Conservation (phyloP, 2,113 vertebrate species). For the Oreocharis arfaki region DNA sequence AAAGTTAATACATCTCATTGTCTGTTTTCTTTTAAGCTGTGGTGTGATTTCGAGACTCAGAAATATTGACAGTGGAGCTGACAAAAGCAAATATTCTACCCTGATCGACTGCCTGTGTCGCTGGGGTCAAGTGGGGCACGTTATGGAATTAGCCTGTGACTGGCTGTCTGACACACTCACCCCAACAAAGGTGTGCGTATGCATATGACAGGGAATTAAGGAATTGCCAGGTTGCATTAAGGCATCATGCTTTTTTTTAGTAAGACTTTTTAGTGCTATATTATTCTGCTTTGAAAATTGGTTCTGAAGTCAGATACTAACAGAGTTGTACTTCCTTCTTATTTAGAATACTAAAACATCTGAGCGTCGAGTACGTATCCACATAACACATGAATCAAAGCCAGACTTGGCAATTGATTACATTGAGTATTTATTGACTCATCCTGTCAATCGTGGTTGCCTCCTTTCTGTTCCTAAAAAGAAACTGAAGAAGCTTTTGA, state of each 20-base stretch:
- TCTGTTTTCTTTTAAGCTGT: conserved; percentile 72
- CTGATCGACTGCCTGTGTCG: conserved; percentile 89
- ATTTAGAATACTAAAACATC: conserved; percentile 54
- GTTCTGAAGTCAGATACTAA: not conserved
- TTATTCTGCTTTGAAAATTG: not conserved
- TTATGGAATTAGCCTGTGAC: conserved; percentile 82
- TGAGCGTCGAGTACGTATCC: conserved; percentile 74
- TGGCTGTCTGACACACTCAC: conserved; percentile 79
- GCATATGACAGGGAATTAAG: not conserved
- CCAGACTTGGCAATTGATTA: conserved; percentile 86
- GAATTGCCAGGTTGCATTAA: not conserved
- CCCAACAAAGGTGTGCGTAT: conserved; percentile 63
- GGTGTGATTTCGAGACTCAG: conserved; percentile 84
- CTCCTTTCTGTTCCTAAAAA: conserved; percentile 73
- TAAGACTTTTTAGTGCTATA: not conserved
- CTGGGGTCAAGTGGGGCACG: conserved; percentile 83
- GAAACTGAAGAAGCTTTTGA: conserved; percentile 78
- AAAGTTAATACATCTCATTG: not conserved
- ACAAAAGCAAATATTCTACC: conserved; percentile 69
- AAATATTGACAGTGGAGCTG: conserved; percentile 69
- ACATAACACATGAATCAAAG: conserved; percentile 71
- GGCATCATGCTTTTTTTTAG: not conserved
- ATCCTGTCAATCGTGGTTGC: conserved; percentile 72
- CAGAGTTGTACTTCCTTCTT: not conserved
- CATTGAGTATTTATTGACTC: conserved; percentile 82